Base-by-base conservation (phyloP, 2,888 invertebrate species). In the Andrena camellia region DNA sequence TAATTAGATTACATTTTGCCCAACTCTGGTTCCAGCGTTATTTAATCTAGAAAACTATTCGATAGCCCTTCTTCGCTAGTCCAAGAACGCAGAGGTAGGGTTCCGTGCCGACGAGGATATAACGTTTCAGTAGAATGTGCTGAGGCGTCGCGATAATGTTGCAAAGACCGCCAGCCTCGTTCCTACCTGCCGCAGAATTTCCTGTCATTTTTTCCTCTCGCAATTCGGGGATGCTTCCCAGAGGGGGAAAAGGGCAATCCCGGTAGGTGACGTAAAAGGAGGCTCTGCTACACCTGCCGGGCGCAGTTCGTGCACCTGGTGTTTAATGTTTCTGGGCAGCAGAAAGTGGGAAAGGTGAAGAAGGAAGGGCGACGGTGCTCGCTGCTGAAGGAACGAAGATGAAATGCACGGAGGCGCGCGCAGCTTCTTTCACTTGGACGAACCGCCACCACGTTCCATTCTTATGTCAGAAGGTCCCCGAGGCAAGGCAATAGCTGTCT, bases 391-490 rank as follows among this genome's bases (percentile, higher is more conserved):
- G 50, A 80, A 87, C 68, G 81, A 86, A 70, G 77, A 86, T 66
- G 77, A 69, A 72, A 78, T 52, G 59, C 35, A 8, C 23, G 66
- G 73, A 62, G 81, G 84, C 87, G 87, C 88, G 85, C 88, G 81
- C 86, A 87, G 82, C 81, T 77, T 88, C 88, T 88, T 86, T 86
- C 84, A 88, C 86, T 83, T 75, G 48, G n/a, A 66, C 68, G 75
- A 81, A 74, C 77, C 23, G 60, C 57, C 73, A 71, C 67, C 66
- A 75, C 63, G 82, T 71, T 82, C 69, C 67, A 76, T 80, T 80
- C 71, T 86, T 85, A 72, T 80, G 68, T 82, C 82, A 78, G 85
- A 81, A 68, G 71, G 66, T 73, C 68, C 60, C 73, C 29, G 70
- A 73, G 70, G 70, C 80, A 62, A 73, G 82, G 81, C 86, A 84